Base-by-base conservation (phyloP, 2,888 invertebrate genomes). In the Sinhomidia bicolor region DNA sequence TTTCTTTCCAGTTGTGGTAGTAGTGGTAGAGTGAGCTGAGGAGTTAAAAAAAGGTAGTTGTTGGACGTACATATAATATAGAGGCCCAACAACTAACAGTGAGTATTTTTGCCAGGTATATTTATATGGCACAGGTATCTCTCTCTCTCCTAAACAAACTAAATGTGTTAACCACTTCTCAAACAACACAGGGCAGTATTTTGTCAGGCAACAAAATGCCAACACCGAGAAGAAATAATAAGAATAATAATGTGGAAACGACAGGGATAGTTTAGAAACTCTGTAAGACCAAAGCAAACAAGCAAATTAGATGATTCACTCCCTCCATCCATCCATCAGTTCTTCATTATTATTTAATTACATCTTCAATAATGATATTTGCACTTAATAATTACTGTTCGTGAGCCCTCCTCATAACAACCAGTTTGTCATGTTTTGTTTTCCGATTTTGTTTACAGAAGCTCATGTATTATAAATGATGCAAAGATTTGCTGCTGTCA, bases 351-450 rank as follows among this genome's bases (percentile, higher is more conserved):
- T 78, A 71, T 80, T 85, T 85, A 85, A 85, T 85, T 85, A 71
- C 79, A 65, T 20, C 79, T 71, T n/a, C 26, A 20, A 85, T 85
- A 85, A 79, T 68, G 71, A 68, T 85, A 80, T 85, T 85, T 85
- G 85, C 85, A 80, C 85, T 68, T 85, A 57, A 85, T 85, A 85
- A 85, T 85, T 85, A 78, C 76, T 85, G 65, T 1, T 51, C 74
- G 26, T 54, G 54, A 29, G 26, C 32, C 57, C 71, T 60, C 84
- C 32, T 78, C 29, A 78, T 84, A 17, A 76, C 76, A 74, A 76
- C 85, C 78, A 65, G 85, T 78, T 62, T 78, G 60, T 78, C 85
- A 60, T 74, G 83, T 84, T 68, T 82, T 47, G n/a, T 36, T 74
- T 0, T 51, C 14, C 14, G 29, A n/a, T 1, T n/a, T 65, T 51